phyloP scores from a whole-genome alignment of 92 coral and sea anemone species.

The Phymanthus crucifer region DNA sequence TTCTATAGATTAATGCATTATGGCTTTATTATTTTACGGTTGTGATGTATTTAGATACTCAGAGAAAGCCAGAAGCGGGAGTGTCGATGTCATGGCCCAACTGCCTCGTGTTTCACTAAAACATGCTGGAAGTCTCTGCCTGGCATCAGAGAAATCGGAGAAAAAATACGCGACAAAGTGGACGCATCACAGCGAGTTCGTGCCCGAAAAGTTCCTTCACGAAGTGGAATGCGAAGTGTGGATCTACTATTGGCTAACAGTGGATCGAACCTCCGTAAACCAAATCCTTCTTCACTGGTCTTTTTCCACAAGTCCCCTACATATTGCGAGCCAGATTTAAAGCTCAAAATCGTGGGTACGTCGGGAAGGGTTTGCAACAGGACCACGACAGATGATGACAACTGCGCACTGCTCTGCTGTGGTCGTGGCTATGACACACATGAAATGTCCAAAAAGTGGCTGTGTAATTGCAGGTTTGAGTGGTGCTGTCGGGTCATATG shows the following conservation, averaged over 20 bases:
- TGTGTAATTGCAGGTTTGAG: constrained; percentile 66
- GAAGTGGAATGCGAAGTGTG: constrained; percentile 47
- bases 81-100: constrained; percentile 86
- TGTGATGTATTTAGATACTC: constrained; percentile 49
- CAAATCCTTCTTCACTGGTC: constrained; percentile 30
- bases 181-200: constrained; percentile 24
- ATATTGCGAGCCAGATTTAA: constrained; percentile 49
- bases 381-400: constrained; percentile 38
- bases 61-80: constrained; percentile 51
- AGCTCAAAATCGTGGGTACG: constrained; percentile 52
- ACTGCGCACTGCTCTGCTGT: constrained; percentile 72
- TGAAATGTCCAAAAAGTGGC: constrained; percentile 29
- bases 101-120: constrained; percentile 65
- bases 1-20: background rate
- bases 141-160: constrained; percentile 59
- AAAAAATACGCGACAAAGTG: constrained; percentile 24
- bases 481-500: constrained; percentile 89
- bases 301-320: constrained; percentile 46
- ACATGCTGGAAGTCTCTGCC: constrained; percentile 89
- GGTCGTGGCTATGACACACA: constrained; percentile 81
- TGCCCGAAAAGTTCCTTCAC: constrained; percentile 37
- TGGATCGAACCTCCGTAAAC: constrained; percentile 19
- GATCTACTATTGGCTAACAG: constrained; percentile 34
- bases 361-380: constrained; percentile 54
- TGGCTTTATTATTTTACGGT: background rate